Evolutionary conservation across 2,113 vertebrate species (phyloP).

Genomic region (Bettongia penicillata): DNA sequence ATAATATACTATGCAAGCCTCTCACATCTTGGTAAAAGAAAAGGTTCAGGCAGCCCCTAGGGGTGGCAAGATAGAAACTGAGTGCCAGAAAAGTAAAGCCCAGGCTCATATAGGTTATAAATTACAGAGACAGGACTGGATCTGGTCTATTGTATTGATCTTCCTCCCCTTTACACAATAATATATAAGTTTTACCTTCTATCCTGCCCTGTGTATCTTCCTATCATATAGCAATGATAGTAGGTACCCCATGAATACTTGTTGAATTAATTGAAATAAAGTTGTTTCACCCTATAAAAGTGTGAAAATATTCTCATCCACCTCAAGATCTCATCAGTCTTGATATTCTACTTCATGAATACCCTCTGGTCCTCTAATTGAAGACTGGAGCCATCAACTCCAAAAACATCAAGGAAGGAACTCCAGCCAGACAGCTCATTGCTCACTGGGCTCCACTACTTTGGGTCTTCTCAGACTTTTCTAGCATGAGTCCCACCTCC

Average conservation of each 20-base stretch:
- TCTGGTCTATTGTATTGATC: neutral
- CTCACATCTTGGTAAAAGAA: neutral
- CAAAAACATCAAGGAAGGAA: neutral
- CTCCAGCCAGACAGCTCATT: neutral
- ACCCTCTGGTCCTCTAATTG: neutral
- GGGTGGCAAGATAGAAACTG: neutral
- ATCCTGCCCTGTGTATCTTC: neutral
- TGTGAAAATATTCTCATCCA: neutral
- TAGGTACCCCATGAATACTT: neutral
- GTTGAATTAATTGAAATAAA: neutral
- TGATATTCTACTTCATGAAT: neutral
- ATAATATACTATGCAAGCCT: too few relatives aligned
- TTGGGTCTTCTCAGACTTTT: neutral
- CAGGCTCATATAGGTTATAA: neutral
- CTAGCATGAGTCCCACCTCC: neutral
- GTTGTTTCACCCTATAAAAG: neutral
- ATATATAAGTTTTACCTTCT: neutral
- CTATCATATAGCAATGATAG: neutral
- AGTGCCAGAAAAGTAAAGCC: neutral
- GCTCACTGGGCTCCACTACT: neutral
- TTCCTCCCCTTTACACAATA: neutral
- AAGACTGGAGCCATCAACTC: neutral
- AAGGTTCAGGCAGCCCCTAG: neutral
- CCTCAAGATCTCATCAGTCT: neutral
- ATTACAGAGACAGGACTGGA: neutral